Percentiles rank a stretch among this genome's conserved stretches.
Evolutionary conservation across 1,140 invertebrate species (phyloP).

Genomic region (Leptoteleia sp.): DNA sequence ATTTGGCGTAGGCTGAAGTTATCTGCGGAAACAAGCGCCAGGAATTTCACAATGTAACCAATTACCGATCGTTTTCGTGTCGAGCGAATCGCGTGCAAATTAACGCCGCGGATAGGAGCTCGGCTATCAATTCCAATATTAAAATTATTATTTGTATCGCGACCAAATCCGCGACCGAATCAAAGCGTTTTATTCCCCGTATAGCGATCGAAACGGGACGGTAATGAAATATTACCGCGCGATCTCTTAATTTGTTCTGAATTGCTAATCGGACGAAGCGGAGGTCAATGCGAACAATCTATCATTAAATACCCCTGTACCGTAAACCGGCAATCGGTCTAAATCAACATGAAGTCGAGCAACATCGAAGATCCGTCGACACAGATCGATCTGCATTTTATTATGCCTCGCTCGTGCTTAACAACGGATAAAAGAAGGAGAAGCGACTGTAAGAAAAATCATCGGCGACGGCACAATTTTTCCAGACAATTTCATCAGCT

Average conservation of each 20-base stretch:
- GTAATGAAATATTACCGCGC: conserved; percentile 53
- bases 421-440: too few species aligned
- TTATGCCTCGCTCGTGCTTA: too few species aligned
- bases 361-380: conserved; percentile 17
- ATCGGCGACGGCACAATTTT: too few species aligned
- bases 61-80: conserved; percentile 19
- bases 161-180: conserved; percentile 27
- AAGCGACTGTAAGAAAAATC: too few species aligned
- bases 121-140: conserved; percentile 16
- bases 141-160: conserved; percentile 22
- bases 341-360: conserved; percentile 27
- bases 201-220: background rate
- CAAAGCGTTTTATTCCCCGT: background rate
- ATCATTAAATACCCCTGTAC: conserved; percentile 55
- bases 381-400: conserved; percentile 11
- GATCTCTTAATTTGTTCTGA: conserved; percentile 61
- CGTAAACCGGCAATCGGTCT: conserved; percentile 44
- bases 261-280: conserved; percentile 49
- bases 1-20: too few species aligned
- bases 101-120: conserved; percentile 16
- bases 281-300: conserved; percentile 54
- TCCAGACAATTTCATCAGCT: too few species aligned
- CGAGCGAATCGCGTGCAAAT: conserved; percentile 11
- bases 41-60: too few species aligned
- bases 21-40: too few species aligned